Evolutionary conservation across 2,888 invertebrate species (phyloP), one percentile per base, ranked within the genome.

Genomic region (Zeuzera pyrina): DNA sequence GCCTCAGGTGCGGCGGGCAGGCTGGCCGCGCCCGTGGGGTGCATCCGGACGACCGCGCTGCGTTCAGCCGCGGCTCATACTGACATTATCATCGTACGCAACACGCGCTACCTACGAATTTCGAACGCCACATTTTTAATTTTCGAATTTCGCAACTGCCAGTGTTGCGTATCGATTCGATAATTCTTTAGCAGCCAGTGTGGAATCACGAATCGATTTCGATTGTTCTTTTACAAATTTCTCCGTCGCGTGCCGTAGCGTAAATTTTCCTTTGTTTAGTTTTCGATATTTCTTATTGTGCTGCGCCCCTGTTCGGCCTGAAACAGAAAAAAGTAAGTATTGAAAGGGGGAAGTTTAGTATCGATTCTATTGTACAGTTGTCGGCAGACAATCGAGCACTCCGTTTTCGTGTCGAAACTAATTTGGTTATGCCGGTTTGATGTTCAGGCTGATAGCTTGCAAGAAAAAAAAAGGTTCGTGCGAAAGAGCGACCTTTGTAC

Each of bases 1-100:
- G 93, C 92, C 87, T 92, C 91, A 67, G 87, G 89, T 85, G 90
- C 88, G 88, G 89, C 89, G 87, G 91, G 88, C 87, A 90, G 88
- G 74, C 84, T 86, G 78, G 88, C 85, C 69, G 88, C 86, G 73
- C 83, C 86, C 84, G 90, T 89, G 71, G 90, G 90, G 89, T 90
- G 90, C 90, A 90, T 90, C 86, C 89, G 89, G 78, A 57, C 61
- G 53, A 52, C 71, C 67, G 59, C 60, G 42, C 50, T 50, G 65
- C 62, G 48, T 66, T 64, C 59, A 72, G 54, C 55, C 62, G 54
- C 56, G 65, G 59, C 68, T 64, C 76, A 71, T 71, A 66, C 59
- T 63, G 64, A 63, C 33, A 12, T 5, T 14, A 21, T 35, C 29
- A 36, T 34, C 36, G 22, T 15, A 28, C 28, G 2, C 15, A 19